Evolutionary conservation across 2,888 invertebrate species (phyloP).

Genomic region (Allacma fusca): DNA sequence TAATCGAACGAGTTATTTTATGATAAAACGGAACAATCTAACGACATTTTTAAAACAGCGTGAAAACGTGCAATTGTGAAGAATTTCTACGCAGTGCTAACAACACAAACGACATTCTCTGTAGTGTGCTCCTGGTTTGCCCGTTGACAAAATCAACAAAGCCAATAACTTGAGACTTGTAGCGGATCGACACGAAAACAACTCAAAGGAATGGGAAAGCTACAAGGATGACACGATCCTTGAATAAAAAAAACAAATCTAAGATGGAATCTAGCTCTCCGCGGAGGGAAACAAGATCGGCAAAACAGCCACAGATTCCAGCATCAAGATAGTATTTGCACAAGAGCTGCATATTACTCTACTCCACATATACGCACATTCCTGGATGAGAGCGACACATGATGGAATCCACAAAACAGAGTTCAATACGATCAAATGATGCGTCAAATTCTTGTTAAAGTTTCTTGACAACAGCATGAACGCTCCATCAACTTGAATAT

Average conservation of each 20-base stretch:
- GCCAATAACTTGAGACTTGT: not conserved
- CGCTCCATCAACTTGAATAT: conserved; percentile 16
- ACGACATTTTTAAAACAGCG: too few species aligned
- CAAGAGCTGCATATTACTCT: not conserved
- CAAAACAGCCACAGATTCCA: too few species aligned
- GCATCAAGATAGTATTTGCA: not conserved
- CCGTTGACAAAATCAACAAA: not conserved
- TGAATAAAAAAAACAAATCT: not conserved
- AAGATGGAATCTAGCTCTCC: not conserved
- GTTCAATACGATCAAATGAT: conserved; percentile 4
- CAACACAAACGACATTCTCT: too few species aligned
- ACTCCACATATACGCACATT: not conserved
- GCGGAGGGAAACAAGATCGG: not conserved
- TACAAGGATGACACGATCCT: not conserved
- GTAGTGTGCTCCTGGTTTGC: too few species aligned
- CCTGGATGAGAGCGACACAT: not conserved
- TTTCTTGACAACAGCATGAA: conserved; percentile 16
- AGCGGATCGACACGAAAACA: not conserved
- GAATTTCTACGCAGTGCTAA: too few species aligned
- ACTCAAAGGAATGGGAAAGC: not conserved
- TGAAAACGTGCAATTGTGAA: too few species aligned
- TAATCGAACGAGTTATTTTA: too few species aligned
- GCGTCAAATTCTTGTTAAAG: conserved; percentile 16
- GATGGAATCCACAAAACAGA: conserved; percentile 3
- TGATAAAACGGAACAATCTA: too few species aligned